A percentile compares a stretch with the other conserved stretches of the same genome.
phyloP scores from a whole-genome alignment of 2,888 invertebrate genomes.

The Drosophila flavopinicola region DNA sequence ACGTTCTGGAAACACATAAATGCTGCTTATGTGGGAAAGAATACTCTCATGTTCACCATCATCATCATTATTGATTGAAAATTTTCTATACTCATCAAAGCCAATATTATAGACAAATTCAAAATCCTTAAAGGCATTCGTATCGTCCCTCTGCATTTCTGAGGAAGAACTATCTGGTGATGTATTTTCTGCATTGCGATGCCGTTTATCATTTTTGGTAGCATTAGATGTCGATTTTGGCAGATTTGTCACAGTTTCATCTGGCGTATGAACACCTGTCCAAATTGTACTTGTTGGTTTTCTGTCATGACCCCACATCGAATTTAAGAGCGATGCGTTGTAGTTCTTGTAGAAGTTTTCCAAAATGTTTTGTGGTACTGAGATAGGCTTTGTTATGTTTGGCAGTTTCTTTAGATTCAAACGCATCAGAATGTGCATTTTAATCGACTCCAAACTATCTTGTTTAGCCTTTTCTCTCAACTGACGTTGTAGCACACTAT shows the following conservation, averaged over 20 bases:
- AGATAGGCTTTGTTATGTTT: conserved; percentile 87
- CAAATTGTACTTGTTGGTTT: conserved; percentile 4
- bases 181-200: background rate
- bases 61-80: conserved; percentile 9
- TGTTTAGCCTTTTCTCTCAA: conserved; percentile 86
- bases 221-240: background rate
- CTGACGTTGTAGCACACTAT: conserved; percentile 78
- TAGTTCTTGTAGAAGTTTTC: conserved; percentile 83
- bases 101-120: conserved; percentile 27
- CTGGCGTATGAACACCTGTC: conserved; percentile 10
- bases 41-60: conserved; percentile 56
- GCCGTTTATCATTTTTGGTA: background rate
- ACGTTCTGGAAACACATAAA: conserved; percentile 83
- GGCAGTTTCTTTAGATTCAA: conserved; percentile 87
- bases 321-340: conserved; percentile 48
- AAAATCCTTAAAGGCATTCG: conserved; percentile 40
- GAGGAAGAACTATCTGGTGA: conserved; percentile 12
- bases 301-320: conserved; percentile 22
- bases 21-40: conserved; percentile 81
- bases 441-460: conserved; percentile 87
- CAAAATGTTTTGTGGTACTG: conserved; percentile 86
- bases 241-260: conserved; percentile 4
- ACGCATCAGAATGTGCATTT: conserved; percentile 87
- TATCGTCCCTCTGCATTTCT: conserved; percentile 74
- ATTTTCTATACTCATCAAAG: conserved; percentile 10